A percentile compares a stretch with the other conserved stretches of the same genome.
These are phyloP conservation scores for Cuculus canorus DNA, from an alignment of 2,797 vertebrate genomes.

Conservation along the genomic window DNA sequence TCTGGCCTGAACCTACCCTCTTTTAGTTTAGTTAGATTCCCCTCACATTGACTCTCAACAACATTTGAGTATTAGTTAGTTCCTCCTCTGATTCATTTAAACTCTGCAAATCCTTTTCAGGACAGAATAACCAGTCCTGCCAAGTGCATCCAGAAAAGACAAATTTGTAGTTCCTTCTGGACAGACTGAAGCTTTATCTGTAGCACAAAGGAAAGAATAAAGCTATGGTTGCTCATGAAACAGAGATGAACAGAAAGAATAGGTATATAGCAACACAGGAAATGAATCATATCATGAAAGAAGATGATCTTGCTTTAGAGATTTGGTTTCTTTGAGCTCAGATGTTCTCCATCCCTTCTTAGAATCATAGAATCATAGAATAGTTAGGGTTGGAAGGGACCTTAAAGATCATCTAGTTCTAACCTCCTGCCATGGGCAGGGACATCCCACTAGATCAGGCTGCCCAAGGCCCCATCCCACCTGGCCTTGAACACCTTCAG, in stretches of 20 bases:
- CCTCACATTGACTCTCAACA: neutral
- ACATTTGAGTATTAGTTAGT: neutral
- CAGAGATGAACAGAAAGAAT: neutral
- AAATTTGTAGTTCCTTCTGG: neutral
- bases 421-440: no score
- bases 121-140: neutral
- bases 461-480: no score
- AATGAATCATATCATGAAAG: neutral
- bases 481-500: no score
- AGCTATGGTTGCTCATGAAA: neutral
- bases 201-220: neutral
- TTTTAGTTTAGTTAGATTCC: neutral
- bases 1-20: neutral
- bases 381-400: no score
- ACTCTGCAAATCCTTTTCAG: neutral
- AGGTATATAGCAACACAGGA: fast-evolving
- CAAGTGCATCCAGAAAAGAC: neutral
- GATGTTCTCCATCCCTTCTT: neutral
- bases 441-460: no score
- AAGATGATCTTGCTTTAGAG: neutral
- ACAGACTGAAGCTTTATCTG: neutral
- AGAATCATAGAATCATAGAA: no score
- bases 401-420: no score
- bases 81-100: neutral
- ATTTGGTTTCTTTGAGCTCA: neutral